These are phyloP conservation scores for Rhinichthys klamathensis DNA, from an alignment of 2,113 vertebrate genomes.

Conservation along the genomic window DNA sequence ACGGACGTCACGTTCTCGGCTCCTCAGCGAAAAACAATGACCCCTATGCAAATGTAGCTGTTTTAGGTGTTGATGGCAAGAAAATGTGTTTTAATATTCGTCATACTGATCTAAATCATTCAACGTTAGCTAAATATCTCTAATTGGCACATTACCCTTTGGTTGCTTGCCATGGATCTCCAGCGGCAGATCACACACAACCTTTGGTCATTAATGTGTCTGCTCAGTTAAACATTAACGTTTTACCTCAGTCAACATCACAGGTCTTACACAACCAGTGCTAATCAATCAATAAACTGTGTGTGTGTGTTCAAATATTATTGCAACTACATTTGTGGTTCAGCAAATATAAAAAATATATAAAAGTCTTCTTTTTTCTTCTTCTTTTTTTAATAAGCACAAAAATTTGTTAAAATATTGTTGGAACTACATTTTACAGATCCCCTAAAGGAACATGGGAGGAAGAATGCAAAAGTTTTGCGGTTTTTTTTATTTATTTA, in stretches of 20 bases:
- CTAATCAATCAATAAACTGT: not conserved
- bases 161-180: not conserved
- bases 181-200: slow-evolving; percentile 28
- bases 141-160: not conserved
- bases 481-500: no score
- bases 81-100: not conserved
- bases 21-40: no score
- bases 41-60: not conserved
- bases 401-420: no score
- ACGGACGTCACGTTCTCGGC: no score
- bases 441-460: no score
- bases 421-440: no score
- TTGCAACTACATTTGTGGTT: not conserved
- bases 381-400: no score
- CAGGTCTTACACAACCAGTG: slow-evolving; percentile 34
- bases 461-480: no score
- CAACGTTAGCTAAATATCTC: not conserved
- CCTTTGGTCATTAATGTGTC: slow-evolving; percentile 40
- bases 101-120: not conserved
- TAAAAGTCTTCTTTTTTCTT: not conserved
- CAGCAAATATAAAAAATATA: not conserved
- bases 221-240: not conserved
- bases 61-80: not conserved
- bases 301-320: not conserved
- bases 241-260: slow-evolving; percentile 30